Base-by-base conservation (phyloP, 92 coral and sea anemone genomes). In the Heliopora coerulea region DNA sequence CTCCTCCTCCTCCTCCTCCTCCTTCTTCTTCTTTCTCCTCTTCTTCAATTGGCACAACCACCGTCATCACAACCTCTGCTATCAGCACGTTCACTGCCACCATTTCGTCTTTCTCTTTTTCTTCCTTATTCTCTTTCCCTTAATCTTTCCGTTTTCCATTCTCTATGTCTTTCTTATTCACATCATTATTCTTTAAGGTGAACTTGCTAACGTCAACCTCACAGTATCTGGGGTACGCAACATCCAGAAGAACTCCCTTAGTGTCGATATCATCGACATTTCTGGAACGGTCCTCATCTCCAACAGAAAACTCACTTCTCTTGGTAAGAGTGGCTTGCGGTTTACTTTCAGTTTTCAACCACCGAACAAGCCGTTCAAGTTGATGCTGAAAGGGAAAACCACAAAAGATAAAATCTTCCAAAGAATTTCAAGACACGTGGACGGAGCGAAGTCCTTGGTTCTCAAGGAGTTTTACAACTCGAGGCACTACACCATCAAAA, bases 321-420 rank as follows among this genome's bases (percentile, higher is more conserved):
- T 14, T 3, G 57, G 74, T 40, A 67, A 9, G 26, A 67, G 74
- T 30, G 59, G 74, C 3, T 2, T 26, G 10, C 57, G 74, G 4
- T 67, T 33, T 49, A 64, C 28, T 32, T 40, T 64, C 14, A 35
- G 44, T 19, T 40, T 64, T 14, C n/a, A 2, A 1, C 70, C 70
- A 32, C 70, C 70, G 37, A 64, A 37, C 50, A 64, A 64, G 44
- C 29, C 70, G 39, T 64, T 64, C 70, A 64, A 64, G 39, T 49
- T 64, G n/a, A 15, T 64, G 70, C 50, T 64, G 14, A 64, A 64
- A 40, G 70, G 70, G 3, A 64, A 40, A 25, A 64, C 70, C 3
- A 64, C 4, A 8, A 27, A 26, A 1, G 30, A 49, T 3, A 64
- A 64, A 17, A 1, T 13, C 12, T 64, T 64, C 70, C 70, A 64